Percentiles rank a stretch among this genome's conserved stretches.
phyloP scores from a whole-genome alignment of 2,797 vertebrate genomes.

The Malacoctenus gilli region DNA sequence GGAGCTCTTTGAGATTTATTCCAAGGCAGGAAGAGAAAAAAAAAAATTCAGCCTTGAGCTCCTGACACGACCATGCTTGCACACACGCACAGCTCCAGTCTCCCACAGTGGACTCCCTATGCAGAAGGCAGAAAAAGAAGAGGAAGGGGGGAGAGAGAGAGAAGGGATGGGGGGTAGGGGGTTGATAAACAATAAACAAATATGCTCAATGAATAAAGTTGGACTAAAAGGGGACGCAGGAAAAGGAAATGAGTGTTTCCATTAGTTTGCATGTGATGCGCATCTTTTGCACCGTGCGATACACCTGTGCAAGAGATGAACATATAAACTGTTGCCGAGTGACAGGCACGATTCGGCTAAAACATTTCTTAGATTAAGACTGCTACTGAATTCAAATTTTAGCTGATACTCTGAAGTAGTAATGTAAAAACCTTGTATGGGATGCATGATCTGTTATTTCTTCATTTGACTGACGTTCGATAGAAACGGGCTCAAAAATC shows the following conservation, averaged over 20 bases:
- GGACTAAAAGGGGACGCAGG: constrained; percentile 33
- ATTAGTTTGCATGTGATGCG: constrained; percentile 3
- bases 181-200: too few relatives aligned
- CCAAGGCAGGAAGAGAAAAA: constrained; percentile 43
- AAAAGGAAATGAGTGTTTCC: constrained; percentile 18
- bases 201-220: constrained; percentile 29
- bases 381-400: too few relatives aligned
- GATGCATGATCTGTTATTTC: too few relatives aligned
- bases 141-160: constrained; percentile 16
- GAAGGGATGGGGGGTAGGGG: too few relatives aligned
- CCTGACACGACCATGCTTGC: constrained; percentile 39
- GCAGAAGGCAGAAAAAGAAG: constrained; percentile 20
- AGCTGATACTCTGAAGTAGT: too few relatives aligned
- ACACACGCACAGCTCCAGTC: constrained; percentile 22
- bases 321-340: too few relatives aligned
- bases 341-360: too few relatives aligned
- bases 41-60: constrained; percentile 70
- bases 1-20: constrained; percentile 58
- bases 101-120: constrained; percentile 27
- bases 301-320: constrained; percentile 44
- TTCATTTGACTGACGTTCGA: too few relatives aligned
- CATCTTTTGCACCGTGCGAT: constrained; percentile 21
- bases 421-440: too few relatives aligned
- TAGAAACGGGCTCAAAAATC: too few relatives aligned
- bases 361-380: too few relatives aligned